Base-by-base conservation (phyloP, 2,797 vertebrate species). In the Malurus splendens region DNA sequence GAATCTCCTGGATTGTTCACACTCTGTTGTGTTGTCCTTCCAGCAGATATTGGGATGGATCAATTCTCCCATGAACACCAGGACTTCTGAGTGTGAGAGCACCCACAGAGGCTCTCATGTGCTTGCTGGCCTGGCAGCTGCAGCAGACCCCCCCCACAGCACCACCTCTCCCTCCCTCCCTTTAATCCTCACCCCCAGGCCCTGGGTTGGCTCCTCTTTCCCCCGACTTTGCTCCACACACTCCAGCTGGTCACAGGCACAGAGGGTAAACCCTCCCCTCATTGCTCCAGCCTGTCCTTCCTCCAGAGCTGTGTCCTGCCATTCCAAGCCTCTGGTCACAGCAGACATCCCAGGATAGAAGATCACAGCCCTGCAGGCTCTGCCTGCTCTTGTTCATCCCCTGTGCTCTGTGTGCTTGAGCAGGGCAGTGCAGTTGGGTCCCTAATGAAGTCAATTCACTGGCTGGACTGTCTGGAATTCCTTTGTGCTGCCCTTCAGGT, bases 331-430 rank as follows among this genome's bases (percentile, higher is more conserved):
- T 30, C 18, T 18, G 19, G 19, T 4, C 51, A 22, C 59, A 39
- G 45, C 52, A 59, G 59, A 24, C 83, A 65, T 16, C 32, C 45
- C 67, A 72, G 78, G 57, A 39, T 48, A 62, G 5, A 10, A 4
- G 32, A 33, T 13, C 45, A 15, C 59, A 72, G 59, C 45, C 60
- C 84, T 60, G 60, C 52, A 59, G 52, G 32, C 42, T 19, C 36
- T 36, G 15, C 8, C 23, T 64, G 25, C 18, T n/a, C 54, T 25
- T 28, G 36, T 18, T 32, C 17, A 28, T 36, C 18, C 54, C 25
- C 36, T 0, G 1, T 27, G 59, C 44, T 0, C 1, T 3, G 51
- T 45, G 74, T 1, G 1, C 30, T 25, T 17, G 55, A 41, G 48
- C 27, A 47, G 48, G 84, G 4, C 68, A n/a, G n/a, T 3, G 38